Evolutionary conservation across 2,888 invertebrate genomes (phyloP).

Genomic region (Blastobasis lacticolella): DNA sequence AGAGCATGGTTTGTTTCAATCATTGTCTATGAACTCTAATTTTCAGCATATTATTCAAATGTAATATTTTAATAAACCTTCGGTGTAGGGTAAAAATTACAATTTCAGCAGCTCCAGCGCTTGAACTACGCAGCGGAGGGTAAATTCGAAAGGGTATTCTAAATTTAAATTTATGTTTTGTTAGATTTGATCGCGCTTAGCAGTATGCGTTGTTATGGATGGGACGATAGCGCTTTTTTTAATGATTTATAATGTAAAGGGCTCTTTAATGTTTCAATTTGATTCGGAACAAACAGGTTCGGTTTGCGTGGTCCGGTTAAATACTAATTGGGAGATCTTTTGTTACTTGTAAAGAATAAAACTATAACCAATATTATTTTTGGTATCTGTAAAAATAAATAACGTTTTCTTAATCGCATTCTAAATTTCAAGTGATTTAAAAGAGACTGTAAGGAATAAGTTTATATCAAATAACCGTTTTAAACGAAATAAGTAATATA

Average conservation of each 20-base stretch:
- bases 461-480: no score
- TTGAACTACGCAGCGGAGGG: slow-evolving; percentile 44
- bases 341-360: neutral
- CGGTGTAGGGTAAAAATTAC: no score
- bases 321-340: neutral
- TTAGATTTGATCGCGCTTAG: slow-evolving; percentile 70
- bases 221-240: slow-evolving; percentile 50
- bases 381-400: no score
- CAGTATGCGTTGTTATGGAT: slow-evolving; percentile 52
- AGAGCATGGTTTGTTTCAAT: neutral
- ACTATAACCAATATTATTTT: no score
- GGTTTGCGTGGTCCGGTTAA: slow-evolving; percentile 11
- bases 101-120: slow-evolving; percentile 1
- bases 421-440: no score
- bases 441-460: no score
- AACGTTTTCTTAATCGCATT: no score
- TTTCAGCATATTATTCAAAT: no score
- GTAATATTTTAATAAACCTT: no score
- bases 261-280: slow-evolving; percentile 39
- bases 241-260: slow-evolving; percentile 59
- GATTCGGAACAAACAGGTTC: slow-evolving; percentile 29
- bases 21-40: no score
- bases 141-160: slow-evolving; percentile 48
- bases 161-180: slow-evolving; percentile 74
- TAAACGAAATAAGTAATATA: no score